Evolutionary conservation across 2,888 invertebrate genomes (phyloP).

Genomic region (Cerastis leucographa): DNA sequence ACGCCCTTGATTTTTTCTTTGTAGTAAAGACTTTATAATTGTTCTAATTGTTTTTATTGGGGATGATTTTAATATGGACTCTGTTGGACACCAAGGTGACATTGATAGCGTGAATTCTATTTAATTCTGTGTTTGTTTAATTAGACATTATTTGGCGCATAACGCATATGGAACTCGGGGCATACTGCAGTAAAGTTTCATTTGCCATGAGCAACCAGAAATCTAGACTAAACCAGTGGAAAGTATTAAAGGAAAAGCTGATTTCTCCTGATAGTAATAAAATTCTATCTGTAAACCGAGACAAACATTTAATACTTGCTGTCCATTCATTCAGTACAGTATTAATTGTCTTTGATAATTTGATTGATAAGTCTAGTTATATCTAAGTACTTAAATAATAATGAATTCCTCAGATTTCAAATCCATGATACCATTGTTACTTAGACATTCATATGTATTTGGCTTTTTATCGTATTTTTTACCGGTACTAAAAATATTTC

Average conservation of each 20-base stretch:
- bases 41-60: constrained; percentile 72
- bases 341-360: constrained; percentile 22
- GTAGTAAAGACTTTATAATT: constrained; percentile 60
- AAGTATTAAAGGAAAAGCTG: not conserved
- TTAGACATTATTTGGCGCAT: not conserved
- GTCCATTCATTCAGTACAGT: constrained; percentile 11
- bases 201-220: not conserved
- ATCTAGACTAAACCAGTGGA: not conserved
- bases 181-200: constrained; percentile 6
- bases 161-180: not conserved
- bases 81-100: not conserved
- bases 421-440: not conserved
- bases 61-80: constrained; percentile 44
- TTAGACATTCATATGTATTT: constrained; percentile 1
- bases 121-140: not conserved
- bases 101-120: not conserved
- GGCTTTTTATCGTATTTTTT: not conserved
- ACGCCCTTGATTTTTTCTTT: constrained; percentile 64
- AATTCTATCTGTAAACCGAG: not conserved
- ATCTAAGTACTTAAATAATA: not conserved
- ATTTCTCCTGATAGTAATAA: not conserved
- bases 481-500: not conserved
- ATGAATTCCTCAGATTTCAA: constrained; percentile 15
- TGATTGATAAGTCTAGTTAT: constrained; percentile 17
- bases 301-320: not conserved